Percentiles rank a stretch among this genome's conserved stretches.
Conservation (phyloP, 64 coral and sea anemone genomes). For the Stichodactyla mertensii region DNA sequence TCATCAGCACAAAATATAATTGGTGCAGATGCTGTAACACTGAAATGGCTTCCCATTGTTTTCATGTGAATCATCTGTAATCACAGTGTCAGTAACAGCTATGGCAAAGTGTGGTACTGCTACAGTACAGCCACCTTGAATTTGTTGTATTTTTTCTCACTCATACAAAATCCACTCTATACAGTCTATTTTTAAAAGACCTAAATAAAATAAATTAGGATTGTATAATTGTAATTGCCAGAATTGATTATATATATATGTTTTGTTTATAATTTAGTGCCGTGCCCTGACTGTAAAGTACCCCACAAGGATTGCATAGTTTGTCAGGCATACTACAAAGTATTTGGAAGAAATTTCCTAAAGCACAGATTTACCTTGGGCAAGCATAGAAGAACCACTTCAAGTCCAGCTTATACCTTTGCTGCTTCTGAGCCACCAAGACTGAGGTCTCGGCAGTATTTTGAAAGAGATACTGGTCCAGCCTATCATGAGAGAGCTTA, state of each 20-base stretch:
- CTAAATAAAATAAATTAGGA: too few species aligned
- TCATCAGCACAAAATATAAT: too few species aligned
- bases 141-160: too few species aligned
- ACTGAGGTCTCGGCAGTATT: slow-evolving; percentile 41
- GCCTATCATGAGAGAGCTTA: slow-evolving; percentile 74
- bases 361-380: slow-evolving; percentile 68
- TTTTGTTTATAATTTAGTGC: slow-evolving; percentile 46
- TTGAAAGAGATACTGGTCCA: slow-evolving; percentile 30
- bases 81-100: too few species aligned
- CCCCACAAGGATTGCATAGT: slow-evolving; percentile 96
- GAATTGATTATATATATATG: background rate
- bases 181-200: too few species aligned
- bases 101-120: too few species aligned
- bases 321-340: slow-evolving; percentile 94
- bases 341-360: slow-evolving; percentile 89
- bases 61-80: background rate
- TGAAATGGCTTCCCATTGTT: background rate
- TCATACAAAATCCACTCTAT: too few species aligned
- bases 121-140: too few species aligned
- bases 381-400: slow-evolving; percentile 52
- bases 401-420: slow-evolving; percentile 55
- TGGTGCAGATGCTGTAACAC: background rate
- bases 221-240: background rate
- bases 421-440: slow-evolving; percentile 52
- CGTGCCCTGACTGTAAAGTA: slow-evolving; percentile 70